Evolutionary conservation across 2,113 vertebrate species (phyloP).

Genomic region (Pelvicachromis taeniatus): DNA sequence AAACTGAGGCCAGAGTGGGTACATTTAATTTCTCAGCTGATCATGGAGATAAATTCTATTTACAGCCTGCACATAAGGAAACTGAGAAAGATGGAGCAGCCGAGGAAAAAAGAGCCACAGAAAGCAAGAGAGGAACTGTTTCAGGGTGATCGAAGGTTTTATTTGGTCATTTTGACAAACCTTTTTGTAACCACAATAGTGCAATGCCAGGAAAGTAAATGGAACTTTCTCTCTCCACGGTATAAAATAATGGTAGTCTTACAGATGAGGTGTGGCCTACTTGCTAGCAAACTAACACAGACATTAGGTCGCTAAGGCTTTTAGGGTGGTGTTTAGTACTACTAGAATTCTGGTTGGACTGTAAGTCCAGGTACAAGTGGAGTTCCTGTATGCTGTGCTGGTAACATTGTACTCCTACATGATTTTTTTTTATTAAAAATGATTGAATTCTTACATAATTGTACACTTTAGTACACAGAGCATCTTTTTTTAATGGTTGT

Average conservation of each 20-base stretch:
- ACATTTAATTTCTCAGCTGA: constrained; percentile 67
- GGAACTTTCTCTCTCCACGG: constrained; percentile 4
- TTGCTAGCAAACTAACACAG: neutral
- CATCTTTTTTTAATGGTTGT: neutral
- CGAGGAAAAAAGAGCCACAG: neutral
- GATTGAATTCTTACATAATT: neutral
- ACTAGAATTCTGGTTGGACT: neutral
- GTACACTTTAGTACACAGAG: neutral
- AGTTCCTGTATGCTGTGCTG: neutral
- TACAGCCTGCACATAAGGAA: constrained; percentile 39
- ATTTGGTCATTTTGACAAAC: constrained; percentile 59
- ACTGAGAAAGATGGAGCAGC: neutral
- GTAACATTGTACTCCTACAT: neutral
- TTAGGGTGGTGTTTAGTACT: neutral
- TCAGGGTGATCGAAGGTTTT: constrained; percentile 50
- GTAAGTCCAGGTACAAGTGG: neutral
- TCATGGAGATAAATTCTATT: constrained; percentile 68
- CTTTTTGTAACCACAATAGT: constrained; percentile 32
- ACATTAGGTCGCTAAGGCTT: neutral
- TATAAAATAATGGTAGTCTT: neutral
- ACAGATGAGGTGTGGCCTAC: neutral
- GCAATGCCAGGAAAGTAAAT: constrained; percentile 34
- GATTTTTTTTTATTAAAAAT: neutral
- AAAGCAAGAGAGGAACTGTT: neutral
- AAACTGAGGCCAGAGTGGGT: constrained; percentile 31